Evolutionary conservation across 2,888 invertebrate genomes (phyloP), one percentile per base, ranked within the genome.

Genomic region (Microdon myrmicae): DNA sequence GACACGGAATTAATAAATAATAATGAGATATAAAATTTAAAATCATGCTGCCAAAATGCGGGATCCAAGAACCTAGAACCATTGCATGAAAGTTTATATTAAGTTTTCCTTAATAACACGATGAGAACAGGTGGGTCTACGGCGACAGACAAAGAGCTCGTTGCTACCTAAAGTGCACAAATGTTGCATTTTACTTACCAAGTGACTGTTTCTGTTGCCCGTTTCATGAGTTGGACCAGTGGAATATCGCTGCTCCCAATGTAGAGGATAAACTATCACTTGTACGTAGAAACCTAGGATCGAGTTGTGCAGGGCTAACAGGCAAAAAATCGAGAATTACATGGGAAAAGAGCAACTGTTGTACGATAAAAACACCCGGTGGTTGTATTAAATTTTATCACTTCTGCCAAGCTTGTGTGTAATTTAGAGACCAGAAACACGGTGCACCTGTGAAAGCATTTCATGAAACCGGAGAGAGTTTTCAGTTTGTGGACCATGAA

Each of bases 261-360:
- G 12, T 20, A 19, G n/a, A 44, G n/a, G n/a, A n/a, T n/a, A n/a
- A n/a, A n/a, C n/a, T n/a, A n/a, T n/a, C n/a, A n/a, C 37, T 16
- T 4, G 7, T 7, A 7, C 8, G 13, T 13, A n/a, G n/a, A 5
- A 7, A 38, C 23, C 17, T 13, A n/a, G 35, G 8, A 28, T 26
- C 23, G 32, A 37, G 16, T 43, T 29, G 28, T 55, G 26, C 38
- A 16, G 31, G 29, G 29, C 16, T 16, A 19, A 17, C 35, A 20
- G 10, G 38, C 28, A 38, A 32, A 45, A 17, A 37, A 44, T 26
- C n/a, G 32, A 43, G 55, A 61, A 59, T 66, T 66, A 66, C 58
- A 44, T 67, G 67, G 58, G 67, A 67, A 67, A 44, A 38, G 32
- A 54, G 41, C 67, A 67, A 67, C 67, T 67, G 64, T 66, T 67